Conservation (phyloP, 2,888 invertebrate genomes). For the Yponomeuta evonymella region DNA sequence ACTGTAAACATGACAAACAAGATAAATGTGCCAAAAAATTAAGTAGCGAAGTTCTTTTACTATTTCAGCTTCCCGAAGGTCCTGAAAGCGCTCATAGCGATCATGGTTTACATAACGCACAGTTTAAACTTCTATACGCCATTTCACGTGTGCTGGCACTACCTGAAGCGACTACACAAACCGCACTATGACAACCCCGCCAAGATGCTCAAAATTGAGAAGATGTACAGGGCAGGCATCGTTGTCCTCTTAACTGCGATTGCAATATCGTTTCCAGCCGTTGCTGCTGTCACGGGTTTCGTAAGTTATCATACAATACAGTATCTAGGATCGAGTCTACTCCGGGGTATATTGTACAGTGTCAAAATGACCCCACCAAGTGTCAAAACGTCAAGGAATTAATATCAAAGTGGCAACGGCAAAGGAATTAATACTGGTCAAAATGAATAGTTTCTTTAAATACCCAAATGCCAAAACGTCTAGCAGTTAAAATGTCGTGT, state of each 20-base stretch:
- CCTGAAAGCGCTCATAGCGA: neutral
- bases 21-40: no score
- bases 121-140: neutral
- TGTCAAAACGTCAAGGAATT: no score
- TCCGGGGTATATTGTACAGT: no score
- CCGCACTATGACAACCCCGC: neutral
- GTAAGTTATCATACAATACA: conserved; percentile 40
- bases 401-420: no score
- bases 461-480: no score
- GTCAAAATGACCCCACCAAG: no score
- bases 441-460: no score
- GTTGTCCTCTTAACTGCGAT: conserved; percentile 31
- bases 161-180: neutral
- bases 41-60: no score
- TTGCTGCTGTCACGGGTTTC: conserved; percentile 54
- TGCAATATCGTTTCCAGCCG: conserved; percentile 49
- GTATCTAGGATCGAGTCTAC: no score
- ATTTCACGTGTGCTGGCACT: neutral
- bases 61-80: neutral
- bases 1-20: no score
- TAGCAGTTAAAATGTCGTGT: no score
- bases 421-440: no score
- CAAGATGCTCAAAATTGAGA: conserved; percentile 28
- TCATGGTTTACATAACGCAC: neutral
- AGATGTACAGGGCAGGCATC: conserved; percentile 40